These are phyloP conservation scores for Taphrorychus bicolor DNA, from an alignment of 2,888 invertebrate species.

Conservation along the genomic window DNA sequence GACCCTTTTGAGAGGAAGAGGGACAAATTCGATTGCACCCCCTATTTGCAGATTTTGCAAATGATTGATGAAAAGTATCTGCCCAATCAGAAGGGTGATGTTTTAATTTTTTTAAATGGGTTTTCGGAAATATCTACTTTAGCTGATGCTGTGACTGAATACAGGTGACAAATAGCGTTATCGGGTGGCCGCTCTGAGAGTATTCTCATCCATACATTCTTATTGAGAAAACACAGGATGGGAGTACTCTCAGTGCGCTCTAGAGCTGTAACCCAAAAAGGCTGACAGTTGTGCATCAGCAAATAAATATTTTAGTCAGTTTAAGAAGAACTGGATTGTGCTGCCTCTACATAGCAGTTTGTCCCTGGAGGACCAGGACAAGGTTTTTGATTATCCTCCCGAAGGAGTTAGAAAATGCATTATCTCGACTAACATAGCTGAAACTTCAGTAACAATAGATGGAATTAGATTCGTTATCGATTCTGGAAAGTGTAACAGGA, in stretches of 20 bases:
- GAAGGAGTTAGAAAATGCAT: constrained; percentile 96
- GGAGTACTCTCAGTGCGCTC: no score
- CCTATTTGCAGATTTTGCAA: constrained; percentile 91
- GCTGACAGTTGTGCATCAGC: no score
- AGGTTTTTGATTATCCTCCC: constrained; percentile 94
- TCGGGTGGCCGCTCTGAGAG: no score
- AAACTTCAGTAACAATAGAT: constrained; percentile 98
- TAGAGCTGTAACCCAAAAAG: no score
- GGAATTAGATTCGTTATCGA: constrained; percentile 97
- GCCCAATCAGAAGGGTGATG: constrained; percentile 73
- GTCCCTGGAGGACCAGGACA: constrained; percentile 94
- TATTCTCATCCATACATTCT: no score
- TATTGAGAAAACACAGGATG: no score
- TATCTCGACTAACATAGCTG: constrained; percentile 97
- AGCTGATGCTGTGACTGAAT: constrained; percentile 85
- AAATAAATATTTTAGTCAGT: constrained; percentile 59
- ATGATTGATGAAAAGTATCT: constrained; percentile 91
- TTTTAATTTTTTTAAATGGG: constrained; percentile 91
- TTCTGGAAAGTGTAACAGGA: constrained; percentile 92
- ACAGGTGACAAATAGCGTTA: constrained; percentile 54
- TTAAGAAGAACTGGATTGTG: constrained; percentile 88
- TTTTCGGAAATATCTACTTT: constrained; percentile 90
- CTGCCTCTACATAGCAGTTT: constrained; percentile 91
- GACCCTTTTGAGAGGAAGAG: constrained; percentile 68
- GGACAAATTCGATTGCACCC: constrained; percentile 87